phyloP scores from a whole-genome alignment of 2,797 vertebrate genomes.

The Tympanoctomys barrerae region DNA sequence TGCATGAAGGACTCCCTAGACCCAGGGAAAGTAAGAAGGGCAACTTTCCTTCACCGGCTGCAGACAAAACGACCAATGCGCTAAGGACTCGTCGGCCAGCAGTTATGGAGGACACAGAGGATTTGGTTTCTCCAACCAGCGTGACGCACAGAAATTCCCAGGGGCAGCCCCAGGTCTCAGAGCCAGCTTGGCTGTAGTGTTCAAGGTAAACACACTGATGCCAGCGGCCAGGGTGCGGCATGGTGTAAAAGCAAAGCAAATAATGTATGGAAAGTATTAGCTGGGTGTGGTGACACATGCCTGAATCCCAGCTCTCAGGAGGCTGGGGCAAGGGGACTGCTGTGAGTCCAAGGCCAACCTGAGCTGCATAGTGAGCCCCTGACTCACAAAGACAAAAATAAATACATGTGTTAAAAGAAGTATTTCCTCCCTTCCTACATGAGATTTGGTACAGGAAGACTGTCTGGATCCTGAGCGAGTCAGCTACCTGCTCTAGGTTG shows the following conservation, averaged over 20 bases:
- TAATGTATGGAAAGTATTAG: background rate
- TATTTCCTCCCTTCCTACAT: constrained; percentile 5
- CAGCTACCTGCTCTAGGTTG: background rate
- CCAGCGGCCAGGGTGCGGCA: background rate
- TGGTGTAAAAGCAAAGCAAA: background rate
- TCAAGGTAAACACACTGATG: background rate
- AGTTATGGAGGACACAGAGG: constrained; percentile 40
- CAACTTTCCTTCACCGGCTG: constrained; percentile 37
- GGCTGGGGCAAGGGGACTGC: too few relatives aligned
- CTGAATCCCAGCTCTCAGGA: too few relatives aligned
- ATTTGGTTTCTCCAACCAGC: constrained; percentile 58
- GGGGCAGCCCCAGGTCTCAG: constrained; percentile 19
- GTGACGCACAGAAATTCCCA: constrained; percentile 55
- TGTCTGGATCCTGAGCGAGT: background rate
- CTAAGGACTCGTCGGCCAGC: constrained; percentile 47
- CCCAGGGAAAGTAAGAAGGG: background rate
- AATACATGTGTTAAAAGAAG: background rate
- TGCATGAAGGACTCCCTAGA: background rate
- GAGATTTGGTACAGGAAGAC: background rate
- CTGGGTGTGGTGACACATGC: too few relatives aligned
- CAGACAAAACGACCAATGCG: constrained; percentile 62
- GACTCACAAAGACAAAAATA: too few relatives aligned
- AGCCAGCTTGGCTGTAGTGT: constrained; percentile 45
- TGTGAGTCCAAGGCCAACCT: too few relatives aligned
- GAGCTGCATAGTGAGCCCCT: too few relatives aligned